Evolutionary conservation across 2,797 vertebrate species (phyloP).

Genomic region (Pseudochromis fuscus): DNA sequence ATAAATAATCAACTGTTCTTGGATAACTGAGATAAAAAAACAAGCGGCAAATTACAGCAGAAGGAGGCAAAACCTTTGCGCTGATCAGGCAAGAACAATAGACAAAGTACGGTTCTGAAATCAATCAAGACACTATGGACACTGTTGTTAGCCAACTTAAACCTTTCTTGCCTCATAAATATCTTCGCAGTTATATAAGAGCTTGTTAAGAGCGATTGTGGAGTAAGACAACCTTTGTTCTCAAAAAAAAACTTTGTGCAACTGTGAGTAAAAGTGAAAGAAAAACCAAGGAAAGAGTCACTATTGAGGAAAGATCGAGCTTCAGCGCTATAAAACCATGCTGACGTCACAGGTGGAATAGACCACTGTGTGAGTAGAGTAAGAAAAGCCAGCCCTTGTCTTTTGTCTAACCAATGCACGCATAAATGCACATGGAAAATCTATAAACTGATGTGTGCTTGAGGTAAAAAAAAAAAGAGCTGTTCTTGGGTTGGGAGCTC

Average conservation of each 20-base stretch:
- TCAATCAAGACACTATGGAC: constrained; percentile 43
- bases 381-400: constrained; percentile 27
- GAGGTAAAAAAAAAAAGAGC: constrained; percentile 69
- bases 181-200: constrained; percentile 35
- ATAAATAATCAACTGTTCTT: constrained; percentile 62
- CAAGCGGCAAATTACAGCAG: constrained; percentile 13
- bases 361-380: constrained; percentile 29
- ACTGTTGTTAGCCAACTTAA: constrained; percentile 46
- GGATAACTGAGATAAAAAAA: constrained; percentile 42
- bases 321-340: constrained; percentile 29
- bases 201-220: constrained; percentile 27
- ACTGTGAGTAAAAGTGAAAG: constrained; percentile 14
- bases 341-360: constrained; percentile 30
- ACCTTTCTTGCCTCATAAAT: constrained; percentile 48
- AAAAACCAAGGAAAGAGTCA: not conserved
- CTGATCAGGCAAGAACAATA: constrained; percentile 43
- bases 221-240: constrained; percentile 12
- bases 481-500: constrained; percentile 65
- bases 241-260: not conserved
- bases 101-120: constrained; percentile 54
- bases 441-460: constrained; percentile 65
- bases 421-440: constrained; percentile 76
- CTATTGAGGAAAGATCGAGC: not conserved
- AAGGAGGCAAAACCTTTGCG: constrained; percentile 4
- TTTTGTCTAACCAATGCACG: constrained; percentile 50